Base-by-base conservation (phyloP, 92 coral and sea anemone species). In the Zoanthus sansibaricus region DNA sequence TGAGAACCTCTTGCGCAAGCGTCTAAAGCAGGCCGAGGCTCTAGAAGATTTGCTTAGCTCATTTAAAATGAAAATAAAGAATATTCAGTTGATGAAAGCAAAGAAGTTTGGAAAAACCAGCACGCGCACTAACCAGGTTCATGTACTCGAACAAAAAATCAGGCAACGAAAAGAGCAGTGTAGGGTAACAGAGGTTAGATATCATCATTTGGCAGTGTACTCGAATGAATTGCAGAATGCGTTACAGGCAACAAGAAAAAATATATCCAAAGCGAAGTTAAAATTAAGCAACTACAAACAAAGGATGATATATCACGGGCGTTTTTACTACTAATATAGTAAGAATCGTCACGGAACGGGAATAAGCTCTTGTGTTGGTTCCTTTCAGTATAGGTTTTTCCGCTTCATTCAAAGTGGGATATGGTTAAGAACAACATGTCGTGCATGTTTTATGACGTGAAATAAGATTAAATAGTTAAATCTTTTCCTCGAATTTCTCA, bases 131-230 rank as follows among this genome's bases (percentile, higher is more conserved):
- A 88, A 88, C 6, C 86, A 88, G n/a, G 83, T 93, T 44, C 82
- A 91, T 21, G 32, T 87, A 49, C 74, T 94, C 10, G 93, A 93
- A 66, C 90, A 94, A 61, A 84, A 87, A 17, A 84, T 94, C 37
- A 90, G 88, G 6, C 90, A 91, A 5, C 66, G 83, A 64, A 83
- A 86, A 15, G 94, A 89, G 47, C 84, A 96, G 7, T 91, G 70
- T 30, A 86, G 79, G 67, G 72, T 92, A 47, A 98, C 99, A 8
- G 95, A 94, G 86, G 84, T 90, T 21, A 83, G 91, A 89, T 21
- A 89, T 56, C 86, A 91, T 32, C 98, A 96, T 2, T 46, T 94
- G 62, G 93, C 91, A 88, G 89, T 94, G 69, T 93, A 94, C 84
- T 71, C 78, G 54, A 93, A 87, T 80, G 94, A 93, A 42, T 87